Base-by-base conservation (phyloP, 2,888 invertebrate species). In the Acholoe squamosa region DNA sequence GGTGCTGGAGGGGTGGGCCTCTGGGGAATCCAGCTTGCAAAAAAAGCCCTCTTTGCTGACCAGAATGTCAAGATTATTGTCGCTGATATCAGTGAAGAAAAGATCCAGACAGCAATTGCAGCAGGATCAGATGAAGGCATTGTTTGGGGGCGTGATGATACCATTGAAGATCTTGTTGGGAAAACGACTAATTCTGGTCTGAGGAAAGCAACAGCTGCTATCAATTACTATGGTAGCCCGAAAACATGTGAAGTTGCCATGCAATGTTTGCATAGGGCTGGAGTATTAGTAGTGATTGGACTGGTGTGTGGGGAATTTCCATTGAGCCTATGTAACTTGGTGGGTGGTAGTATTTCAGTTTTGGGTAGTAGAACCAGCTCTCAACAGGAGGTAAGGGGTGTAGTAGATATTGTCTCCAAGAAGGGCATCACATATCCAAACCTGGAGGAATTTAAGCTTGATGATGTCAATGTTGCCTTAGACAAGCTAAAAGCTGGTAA, bases 1-100 rank as follows among this genome's bases (percentile, higher is more conserved):
- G 84, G 84, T 25, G 84, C 84, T n/a, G 84, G 84, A 34, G 84
- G 84, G 1, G 43, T 84, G 16, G 84, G 84, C 19, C 84, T 34
- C 22, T 84, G 84, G 84, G 22, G 34, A 34, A 84, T 51, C 51
- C 84, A 84, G 43, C 84, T 84, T 0, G 33, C 25, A 0, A 84
- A 84, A 43, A 84, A 43, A 19, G 84, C 34, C 43, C 19, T 34
- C 12, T 43, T 84, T 25, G 22, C 16, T 14, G 43, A 28, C 14
- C 16, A 84, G 16, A 43, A 84, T 0, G 84, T 84, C 22, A 84
- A 33, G 43, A 25, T 84, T 10, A 51, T 51, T 1, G 51, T 84
- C 16, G 84, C 84, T 19, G 84, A 84, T 22, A 84, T 84, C 84
- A 51, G n/a, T 51, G 51, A 84, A 22, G 84, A 84, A 22, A 84